A percentile compares a stretch with the other conserved stretches of the same genome.
Evolutionary conservation across 2,797 vertebrate species (phyloP).

Genomic region (Potorous gilbertii): DNA sequence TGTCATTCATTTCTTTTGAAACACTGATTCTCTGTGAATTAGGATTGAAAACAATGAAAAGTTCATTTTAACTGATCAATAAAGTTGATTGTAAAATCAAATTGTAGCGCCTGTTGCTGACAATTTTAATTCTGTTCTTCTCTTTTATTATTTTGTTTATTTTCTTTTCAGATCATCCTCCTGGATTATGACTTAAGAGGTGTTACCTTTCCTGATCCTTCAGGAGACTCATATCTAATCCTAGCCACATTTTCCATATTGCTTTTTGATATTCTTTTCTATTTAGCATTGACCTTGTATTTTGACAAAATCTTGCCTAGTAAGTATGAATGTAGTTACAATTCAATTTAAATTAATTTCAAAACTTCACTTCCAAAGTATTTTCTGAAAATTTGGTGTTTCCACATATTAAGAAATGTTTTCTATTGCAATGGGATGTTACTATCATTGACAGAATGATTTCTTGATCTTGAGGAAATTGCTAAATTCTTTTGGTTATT

Average conservation of each 20-base stretch:
- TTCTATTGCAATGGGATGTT: background rate
- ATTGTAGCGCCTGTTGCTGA: background rate
- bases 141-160: slow-evolving; percentile 41
- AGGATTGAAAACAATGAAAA: background rate
- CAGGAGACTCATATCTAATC: slow-evolving; percentile 88
- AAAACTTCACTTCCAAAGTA: background rate
- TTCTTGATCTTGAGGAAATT: background rate
- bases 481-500: background rate
- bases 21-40: background rate
- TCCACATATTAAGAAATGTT: background rate
- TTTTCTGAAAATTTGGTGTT: background rate
- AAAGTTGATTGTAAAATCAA: background rate
- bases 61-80: background rate
- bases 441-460: background rate
- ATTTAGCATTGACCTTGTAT: slow-evolving; percentile 91
- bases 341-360: background rate
- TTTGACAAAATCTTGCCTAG: slow-evolving; percentile 94
- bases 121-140: background rate
- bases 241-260: slow-evolving; percentile 89
- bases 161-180: slow-evolving; percentile 87
- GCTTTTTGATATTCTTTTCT: slow-evolving; percentile 90
- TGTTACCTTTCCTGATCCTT: slow-evolving; percentile 89
- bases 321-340: slow-evolving; percentile 75
- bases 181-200: slow-evolving; percentile 90
- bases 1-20: background rate